Conservation (phyloP, 2,113 vertebrate species). For the Brachirus orientalis region DNA sequence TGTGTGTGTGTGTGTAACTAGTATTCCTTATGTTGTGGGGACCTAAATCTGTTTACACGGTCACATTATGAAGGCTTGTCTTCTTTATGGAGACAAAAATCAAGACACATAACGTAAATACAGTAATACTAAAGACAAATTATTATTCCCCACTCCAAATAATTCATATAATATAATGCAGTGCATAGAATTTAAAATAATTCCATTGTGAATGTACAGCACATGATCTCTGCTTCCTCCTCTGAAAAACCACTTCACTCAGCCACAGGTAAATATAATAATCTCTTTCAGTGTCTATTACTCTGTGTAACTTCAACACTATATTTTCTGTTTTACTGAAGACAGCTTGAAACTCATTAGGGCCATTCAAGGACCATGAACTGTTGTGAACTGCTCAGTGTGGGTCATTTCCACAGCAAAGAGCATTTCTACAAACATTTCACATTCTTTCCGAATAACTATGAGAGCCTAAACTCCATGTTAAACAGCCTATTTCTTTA, state of each 20-base stretch:
- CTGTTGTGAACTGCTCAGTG: background rate
- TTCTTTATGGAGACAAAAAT: too few relatives aligned
- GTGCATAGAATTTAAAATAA: too few relatives aligned
- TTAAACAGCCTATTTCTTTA: background rate
- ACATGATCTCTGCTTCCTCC: background rate
- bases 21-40: too few relatives aligned
- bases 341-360: background rate
- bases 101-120: too few relatives aligned
- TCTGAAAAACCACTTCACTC: background rate
- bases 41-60: too few relatives aligned
- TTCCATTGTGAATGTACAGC: background rate
- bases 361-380: conserved; percentile 1
- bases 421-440: conserved; percentile 1
- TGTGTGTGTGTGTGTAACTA: conserved; percentile 2
- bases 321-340: background rate
- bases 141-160: background rate
- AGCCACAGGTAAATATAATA: background rate
- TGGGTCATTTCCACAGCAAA: conserved; percentile 3
- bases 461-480: conserved; percentile 8
- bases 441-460: conserved; percentile 3
- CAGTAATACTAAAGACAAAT: too few relatives aligned
- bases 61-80: too few relatives aligned
- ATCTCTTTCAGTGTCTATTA: conserved; percentile 1
- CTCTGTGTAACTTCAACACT: background rate
- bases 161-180: too few relatives aligned